Base-by-base conservation (phyloP, 2,888 invertebrate genomes). In the Eupsilia transversa region DNA sequence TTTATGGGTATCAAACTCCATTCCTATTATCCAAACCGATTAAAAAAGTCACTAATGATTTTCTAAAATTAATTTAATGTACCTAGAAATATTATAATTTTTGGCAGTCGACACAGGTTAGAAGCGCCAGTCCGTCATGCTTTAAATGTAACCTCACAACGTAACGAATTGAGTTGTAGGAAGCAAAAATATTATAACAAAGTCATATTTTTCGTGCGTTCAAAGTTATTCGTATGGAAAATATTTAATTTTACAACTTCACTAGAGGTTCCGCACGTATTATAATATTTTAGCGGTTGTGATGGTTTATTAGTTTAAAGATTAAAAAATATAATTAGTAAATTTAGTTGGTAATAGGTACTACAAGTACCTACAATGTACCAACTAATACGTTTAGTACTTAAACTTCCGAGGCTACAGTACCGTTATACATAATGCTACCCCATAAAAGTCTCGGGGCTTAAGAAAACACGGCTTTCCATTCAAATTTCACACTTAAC, bases 401-500 rank as follows among this genome's bases (percentile, higher is more conserved):
- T 69, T 41, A 41, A 41, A 66, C 30, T 78, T 68, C 49, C 54
- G 30, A 72, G 52, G 68, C 54, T 38, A 41, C 46, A 65, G 65
- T 60, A 61, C 84, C 65, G 71, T 83, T 74, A 74, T 17, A 17
- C 56, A 69, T 69, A 61, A 73, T 64, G 30, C 59, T 56, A 56
- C 41, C 41, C 49, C 64, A 61, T 60, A 57, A 78, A 68, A 61
- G 52, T 20, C 61, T 46, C 23, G 4, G 14, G 6, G 20, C 52
- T 49, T 46, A 74, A 68, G 80, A 79, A 83, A 74, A 74, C 67
- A 60, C n/a, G 17, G 23, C 27, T 79, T 83, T 69, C 52, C 68
- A 72, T 80, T 68, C 59, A 83, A 83, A 83, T 73, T 81, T 73
- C 52, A 71, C 60, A 79, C 84, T 72, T 69, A 65, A 74, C 70